Evolutionary conservation across 2,888 invertebrate genomes (phyloP), one percentile per base, ranked within the genome.

Genomic region (Scrobipalpa costella): DNA sequence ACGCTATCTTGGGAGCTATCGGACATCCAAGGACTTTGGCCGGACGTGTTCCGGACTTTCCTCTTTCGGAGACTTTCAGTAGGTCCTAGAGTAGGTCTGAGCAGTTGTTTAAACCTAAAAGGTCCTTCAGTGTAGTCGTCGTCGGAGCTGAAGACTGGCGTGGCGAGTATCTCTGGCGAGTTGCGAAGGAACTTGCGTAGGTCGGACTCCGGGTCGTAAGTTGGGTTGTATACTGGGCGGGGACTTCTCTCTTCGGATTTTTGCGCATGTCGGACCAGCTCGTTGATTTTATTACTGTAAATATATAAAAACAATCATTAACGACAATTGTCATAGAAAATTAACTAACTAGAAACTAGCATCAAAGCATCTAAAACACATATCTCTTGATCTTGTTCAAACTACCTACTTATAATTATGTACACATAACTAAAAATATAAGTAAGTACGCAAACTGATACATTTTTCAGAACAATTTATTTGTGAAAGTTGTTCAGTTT

Each of bases 41-140:
- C 84, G 1, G 88, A 80, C 0, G 88, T 84, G 62, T 85, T 89
- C 2, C 87, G 84, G 0, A 93, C 93, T 80, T 94, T 94, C 17
- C 94, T 86, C 74, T 94, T 94, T 21, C 94, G 88, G 61, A 95
- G 83, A 55, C 95, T 94, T 69, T 95, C 95, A 0, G 95, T 95
- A 0, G 95, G 95, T 1, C 94, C 93, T 64, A 93, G 85, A 0
- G 94, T 94, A 0, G 94, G 94, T 67, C 94, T 84, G 2, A 95
- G 79, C 13, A 95, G 78, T 71, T 94, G 94, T 58, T 94, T 91
- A 74, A 95, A 95, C 72, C 95, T 93, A 78, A 94, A 95, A 0
- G 94, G 94, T 0, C 95, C 94, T 55, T 93, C 92, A 9, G 92
- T 92, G 69, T 94, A 94, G 68, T 93, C 93, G 15, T 90, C 88